Base-by-base conservation (phyloP, 2,888 invertebrate species). In the Emmelina monodactyla region DNA sequence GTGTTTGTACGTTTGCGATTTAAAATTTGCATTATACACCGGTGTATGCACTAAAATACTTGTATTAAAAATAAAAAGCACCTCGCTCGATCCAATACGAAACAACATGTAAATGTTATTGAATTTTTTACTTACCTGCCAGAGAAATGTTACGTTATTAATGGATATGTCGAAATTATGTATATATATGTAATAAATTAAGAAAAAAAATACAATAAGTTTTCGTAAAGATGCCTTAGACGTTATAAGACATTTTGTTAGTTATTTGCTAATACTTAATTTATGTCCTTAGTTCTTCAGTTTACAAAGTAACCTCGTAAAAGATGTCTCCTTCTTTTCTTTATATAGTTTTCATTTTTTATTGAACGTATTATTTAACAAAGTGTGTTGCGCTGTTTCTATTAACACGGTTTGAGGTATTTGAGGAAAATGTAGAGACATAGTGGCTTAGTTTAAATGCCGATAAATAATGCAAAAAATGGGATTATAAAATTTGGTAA, bases 181-280 rank as follows among this genome's bases (percentile, higher is more conserved):
- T 78, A 76, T 76, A 75, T 73, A 73, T 75, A 73, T 71, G 66
- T 75, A 73, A 73, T 76, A 72, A 72, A 75, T 71, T 73, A 71
- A 70, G 71, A 72, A 67, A 68, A 40, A 58, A 72, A 70, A 67
- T 69, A 72, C 67, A 69, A 59, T 73, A 75, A 72, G 72, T 73
- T 76, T 73, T 75, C 70, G 68, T 72, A 70, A 71, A 59, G 61
- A 65, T 70, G 72, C 73, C 71, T 72, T 73, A 73, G 71, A 69
- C 54, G 57, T 68, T 71, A 65, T 69, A 69, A 66, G 67, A 68
- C 57, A 61, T 58, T 53, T 42, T 61, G 11, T 25, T 25, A 25
- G 25, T 25, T 25, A 25, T 25, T 25, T 25, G 25, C 25, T 25
- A 25, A 25, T 53, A 56, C 51, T 53, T 51, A 53, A 55, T 64